Evolutionary conservation across 2,797 vertebrate genomes (phyloP).

Genomic region (Sebastes elongatus): DNA sequence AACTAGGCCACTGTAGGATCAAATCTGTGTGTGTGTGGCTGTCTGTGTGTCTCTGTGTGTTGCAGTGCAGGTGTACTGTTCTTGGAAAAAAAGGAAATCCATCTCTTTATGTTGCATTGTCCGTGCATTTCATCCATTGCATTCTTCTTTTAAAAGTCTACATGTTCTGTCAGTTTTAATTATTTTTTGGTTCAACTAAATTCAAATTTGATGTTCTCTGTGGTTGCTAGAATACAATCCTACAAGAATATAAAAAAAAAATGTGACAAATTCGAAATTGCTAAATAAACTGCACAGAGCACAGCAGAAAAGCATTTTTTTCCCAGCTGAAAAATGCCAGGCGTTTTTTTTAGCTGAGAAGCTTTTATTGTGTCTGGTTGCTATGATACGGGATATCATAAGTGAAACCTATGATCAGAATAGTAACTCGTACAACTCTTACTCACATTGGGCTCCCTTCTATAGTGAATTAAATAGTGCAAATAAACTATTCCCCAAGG

Average conservation of each 20-base stretch:
- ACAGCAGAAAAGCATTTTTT: background rate
- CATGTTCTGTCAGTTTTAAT: background rate
- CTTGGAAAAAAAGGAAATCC: background rate
- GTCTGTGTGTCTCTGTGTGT: background rate
- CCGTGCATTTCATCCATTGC: background rate
- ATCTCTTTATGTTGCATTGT: constrained; percentile 11
- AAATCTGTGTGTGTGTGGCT: constrained; percentile 3
- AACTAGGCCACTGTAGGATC: constrained; percentile 62
- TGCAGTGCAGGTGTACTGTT: constrained; percentile 35
- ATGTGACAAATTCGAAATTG: background rate
- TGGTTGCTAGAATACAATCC: background rate
- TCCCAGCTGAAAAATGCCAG: background rate
- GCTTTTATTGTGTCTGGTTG: background rate
- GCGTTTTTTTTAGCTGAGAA: background rate
- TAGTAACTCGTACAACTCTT: too few relatives aligned
- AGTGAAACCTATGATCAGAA: too few relatives aligned
- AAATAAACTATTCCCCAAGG: too few relatives aligned
- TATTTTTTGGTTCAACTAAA: background rate
- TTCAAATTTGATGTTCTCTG: background rate
- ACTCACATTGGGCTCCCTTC: too few relatives aligned
- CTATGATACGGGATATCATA: background rate
- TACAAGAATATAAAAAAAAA: background rate
- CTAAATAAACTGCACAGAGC: background rate
- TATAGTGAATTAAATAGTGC: too few relatives aligned
- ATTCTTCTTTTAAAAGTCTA: background rate